Base-by-base conservation (phyloP, 1,140 invertebrate genomes). In the Caenorhabditis inopinata region DNA sequence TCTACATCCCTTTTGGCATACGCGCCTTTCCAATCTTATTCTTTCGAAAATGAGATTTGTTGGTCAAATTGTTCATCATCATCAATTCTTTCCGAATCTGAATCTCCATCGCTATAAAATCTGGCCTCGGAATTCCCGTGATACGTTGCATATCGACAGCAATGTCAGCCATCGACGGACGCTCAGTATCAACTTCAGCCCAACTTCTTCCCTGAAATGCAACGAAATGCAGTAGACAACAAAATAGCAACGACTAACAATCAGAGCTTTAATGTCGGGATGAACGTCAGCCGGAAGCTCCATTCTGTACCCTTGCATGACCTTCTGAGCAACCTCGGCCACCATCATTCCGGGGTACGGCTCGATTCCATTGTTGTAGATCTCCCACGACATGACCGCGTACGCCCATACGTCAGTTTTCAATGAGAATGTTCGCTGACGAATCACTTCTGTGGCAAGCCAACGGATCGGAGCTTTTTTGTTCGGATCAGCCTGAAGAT, bases 381-480 rank as follows among this genome's bases (percentile, higher is more conserved):
- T 85, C 38, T 84, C 84, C 84, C 84, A 84, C 21, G 35, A 85
- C 23, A 85, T 51, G 45, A 84, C 48, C 21, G 73, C 76, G n/a
- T 83, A 82, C 11, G 51, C 76, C 84, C 84, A 85, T 6, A 85
- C 74, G 45, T 85, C 84, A 5, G 76, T 83, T 14, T 85, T 51
- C 46, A 74, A 23, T 6, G 27, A 80, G 38, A 53, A 82, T 0
- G 53, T 14, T 12, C 74, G 68, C 1, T 49, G 74, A n/a, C 51
- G 32, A 14, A 84, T 49, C n/a, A 81, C 77, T 74, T 85, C 84
- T 7, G 77, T 47, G 4, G 81, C 78, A 7, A 85, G 47, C 84
- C 84, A 85, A 21, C 84, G 77, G 18, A 85, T 84, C 12, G 84
- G 83, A 2, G 81, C 84, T 11, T 74, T 82, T 27, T 83, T 79